A percentile compares a stretch with the other conserved stretches of the same genome.
Conservation (phyloP, 2,797 vertebrate genomes). For the Scyliorhinus canicula region DNA sequence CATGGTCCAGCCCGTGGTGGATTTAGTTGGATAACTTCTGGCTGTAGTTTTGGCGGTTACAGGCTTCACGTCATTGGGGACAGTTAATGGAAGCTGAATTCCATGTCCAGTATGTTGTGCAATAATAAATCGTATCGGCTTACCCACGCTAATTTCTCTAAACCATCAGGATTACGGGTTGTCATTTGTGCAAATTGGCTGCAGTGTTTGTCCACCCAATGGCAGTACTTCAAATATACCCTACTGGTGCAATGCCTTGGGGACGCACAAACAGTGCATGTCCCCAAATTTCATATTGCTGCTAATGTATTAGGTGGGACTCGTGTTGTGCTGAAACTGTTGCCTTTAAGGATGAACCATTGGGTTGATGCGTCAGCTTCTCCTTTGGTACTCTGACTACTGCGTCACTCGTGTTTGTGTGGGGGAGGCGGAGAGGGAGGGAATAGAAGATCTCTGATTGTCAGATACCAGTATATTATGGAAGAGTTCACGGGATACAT, state of each 20-base stretch:
- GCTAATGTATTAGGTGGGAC: not conserved
- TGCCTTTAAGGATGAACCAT: not conserved
- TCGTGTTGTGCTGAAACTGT: not conserved
- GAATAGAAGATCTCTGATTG: not conserved
- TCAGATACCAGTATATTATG: not conserved
- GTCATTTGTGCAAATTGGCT: not conserved
- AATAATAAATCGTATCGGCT: not conserved
- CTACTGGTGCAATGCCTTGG: not conserved
- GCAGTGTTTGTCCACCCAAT: not conserved
- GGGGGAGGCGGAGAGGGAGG: not conserved
- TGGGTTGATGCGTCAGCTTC: not conserved
- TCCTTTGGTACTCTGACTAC: not conserved
- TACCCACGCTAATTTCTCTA: not conserved
- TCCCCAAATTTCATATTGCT: not conserved
- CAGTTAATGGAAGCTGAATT: not conserved
- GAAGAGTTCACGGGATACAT: not conserved
- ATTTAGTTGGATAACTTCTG: not conserved
- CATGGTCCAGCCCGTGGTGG: too few species aligned
- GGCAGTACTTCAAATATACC: not conserved
- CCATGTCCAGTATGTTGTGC: not conserved
- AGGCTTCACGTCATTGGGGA: too few species aligned
- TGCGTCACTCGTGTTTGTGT: not conserved
- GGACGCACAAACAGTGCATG: not conserved
- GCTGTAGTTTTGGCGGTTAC: too few species aligned
- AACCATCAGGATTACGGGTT: not conserved